A percentile compares a stretch with the other conserved stretches of the same genome.
phyloP scores from a whole-genome alignment of 2,113 vertebrate genomes.

The Ictidomys tridecemlineatus region DNA sequence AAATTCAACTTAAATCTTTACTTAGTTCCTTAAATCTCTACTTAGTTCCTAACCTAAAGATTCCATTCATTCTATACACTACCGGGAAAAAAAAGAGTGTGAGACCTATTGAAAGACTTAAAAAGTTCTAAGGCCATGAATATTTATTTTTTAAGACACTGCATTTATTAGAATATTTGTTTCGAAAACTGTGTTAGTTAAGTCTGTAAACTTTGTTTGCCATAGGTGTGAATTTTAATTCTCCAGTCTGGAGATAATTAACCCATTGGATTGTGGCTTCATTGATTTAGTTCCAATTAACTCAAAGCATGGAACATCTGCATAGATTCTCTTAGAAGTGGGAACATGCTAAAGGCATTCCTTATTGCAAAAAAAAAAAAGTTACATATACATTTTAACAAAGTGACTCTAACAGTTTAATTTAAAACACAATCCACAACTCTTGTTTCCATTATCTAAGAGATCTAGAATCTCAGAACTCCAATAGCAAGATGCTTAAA shows the following conservation, averaged over 20 bases:
- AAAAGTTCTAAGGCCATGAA: no score
- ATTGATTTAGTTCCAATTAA: constrained; percentile 60
- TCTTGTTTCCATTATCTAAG: neutral
- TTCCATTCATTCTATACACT: no score
- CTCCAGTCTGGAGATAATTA: constrained; percentile 61
- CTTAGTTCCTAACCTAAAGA: no score
- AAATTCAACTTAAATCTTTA: no score
- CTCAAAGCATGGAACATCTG: constrained; percentile 39
- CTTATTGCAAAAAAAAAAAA: constrained; percentile 2
- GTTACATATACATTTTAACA: neutral
- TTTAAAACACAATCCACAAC: constrained; percentile 23
- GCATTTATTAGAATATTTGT: no score
- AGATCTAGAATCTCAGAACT: neutral
- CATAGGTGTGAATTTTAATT: constrained; percentile 1
- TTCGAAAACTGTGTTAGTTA: no score
- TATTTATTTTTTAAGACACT: no score
- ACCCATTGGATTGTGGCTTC: constrained; percentile 40
- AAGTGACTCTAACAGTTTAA: constrained; percentile 55
- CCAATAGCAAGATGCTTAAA: neutral
- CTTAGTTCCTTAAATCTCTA: no score
- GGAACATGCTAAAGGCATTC: neutral
- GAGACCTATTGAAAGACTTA: no score
- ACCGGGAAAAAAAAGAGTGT: no score
- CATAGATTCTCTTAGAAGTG: neutral
- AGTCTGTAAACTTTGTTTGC: constrained; percentile 24